These are phyloP conservation scores for Drosophila lowei DNA, from an alignment of 1,140 invertebrate species.

Conservation along the genomic window DNA sequence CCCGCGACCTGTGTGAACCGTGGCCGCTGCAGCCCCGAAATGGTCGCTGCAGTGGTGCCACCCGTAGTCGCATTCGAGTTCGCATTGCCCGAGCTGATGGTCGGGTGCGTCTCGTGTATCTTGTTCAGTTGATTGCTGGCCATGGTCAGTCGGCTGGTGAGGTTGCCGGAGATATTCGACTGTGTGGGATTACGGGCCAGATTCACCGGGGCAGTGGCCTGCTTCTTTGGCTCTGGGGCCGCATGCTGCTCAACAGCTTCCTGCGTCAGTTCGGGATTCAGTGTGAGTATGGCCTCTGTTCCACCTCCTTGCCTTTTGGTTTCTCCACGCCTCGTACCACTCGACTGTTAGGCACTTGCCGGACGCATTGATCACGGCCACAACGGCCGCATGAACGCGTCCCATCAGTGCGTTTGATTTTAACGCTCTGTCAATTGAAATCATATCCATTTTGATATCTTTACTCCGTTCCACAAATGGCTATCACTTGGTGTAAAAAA, in stretches of 20 bases:
- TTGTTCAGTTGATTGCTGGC: constrained; percentile 54
- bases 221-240: constrained; percentile 77
- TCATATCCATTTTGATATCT: constrained; percentile 75
- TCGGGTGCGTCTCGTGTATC: constrained; percentile 45
- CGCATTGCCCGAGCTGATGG: constrained; percentile 28
- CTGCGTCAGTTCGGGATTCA: constrained; percentile 90
- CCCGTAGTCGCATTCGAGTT: constrained; percentile 33
- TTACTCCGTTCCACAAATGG: not conserved
- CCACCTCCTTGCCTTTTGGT: constrained; percentile 99
- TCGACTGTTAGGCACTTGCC: constrained; percentile 97
- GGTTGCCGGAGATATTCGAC: constrained; percentile 56
- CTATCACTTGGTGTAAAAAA: not conserved
- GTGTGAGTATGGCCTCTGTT: constrained; percentile 92
- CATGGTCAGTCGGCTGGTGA: constrained; percentile 57
- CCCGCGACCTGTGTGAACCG: constrained; percentile 25
- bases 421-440: constrained; percentile 91
- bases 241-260: constrained; percentile 57
- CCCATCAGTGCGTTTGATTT: constrained; percentile 97
- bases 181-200: constrained; percentile 72
- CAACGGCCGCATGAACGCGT: constrained; percentile 96
- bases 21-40: constrained; percentile 52
- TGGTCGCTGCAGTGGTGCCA: constrained; percentile 2
- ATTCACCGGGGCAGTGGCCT: constrained; percentile 71
- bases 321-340: constrained; percentile 99
- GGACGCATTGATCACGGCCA: constrained; percentile 95